Conservation (phyloP, 2,797 vertebrate species). For the Muscicapa striata region DNA sequence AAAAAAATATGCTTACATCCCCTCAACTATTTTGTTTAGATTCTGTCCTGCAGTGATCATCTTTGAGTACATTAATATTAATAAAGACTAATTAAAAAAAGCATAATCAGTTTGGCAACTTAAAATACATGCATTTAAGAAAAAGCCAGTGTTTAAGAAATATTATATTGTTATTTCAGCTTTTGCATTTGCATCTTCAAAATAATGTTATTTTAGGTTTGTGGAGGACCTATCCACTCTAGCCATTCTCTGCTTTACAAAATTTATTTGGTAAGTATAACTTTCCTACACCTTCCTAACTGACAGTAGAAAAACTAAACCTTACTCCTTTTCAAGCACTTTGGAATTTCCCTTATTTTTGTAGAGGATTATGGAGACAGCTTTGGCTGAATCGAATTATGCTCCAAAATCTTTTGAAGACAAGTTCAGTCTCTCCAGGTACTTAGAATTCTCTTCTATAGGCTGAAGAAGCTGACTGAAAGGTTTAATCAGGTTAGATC, state of each 20-base stretch:
- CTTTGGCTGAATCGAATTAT: conserved; percentile 39
- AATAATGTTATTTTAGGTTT: background rate
- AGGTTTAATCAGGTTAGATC: conserved; percentile 40
- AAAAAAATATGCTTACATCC: background rate
- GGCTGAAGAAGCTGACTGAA: background rate
- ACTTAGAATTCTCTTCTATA: conserved; percentile 18
- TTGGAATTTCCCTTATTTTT: background rate
- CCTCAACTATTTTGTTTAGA: background rate
- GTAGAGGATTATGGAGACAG: conserved; percentile 24
- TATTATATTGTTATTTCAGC: background rate
- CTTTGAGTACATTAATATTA: background rate
- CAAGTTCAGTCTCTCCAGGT: conserved; percentile 28
- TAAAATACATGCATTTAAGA: background rate
- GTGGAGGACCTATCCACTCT: background rate
- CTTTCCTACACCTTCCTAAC: background rate
- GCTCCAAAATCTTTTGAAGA: conserved; percentile 56
- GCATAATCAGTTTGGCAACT: background rate
- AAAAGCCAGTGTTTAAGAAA: background rate
- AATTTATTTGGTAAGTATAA: background rate
- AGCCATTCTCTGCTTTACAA: background rate
- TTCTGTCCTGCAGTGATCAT: background rate
- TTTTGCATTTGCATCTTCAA: background rate
- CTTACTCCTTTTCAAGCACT: conserved; percentile 1
- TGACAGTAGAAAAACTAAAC: background rate
- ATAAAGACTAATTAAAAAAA: background rate